phyloP scores from a whole-genome alignment of 2,113 vertebrate genomes.

The Coryphaenoides rupestris region DNA sequence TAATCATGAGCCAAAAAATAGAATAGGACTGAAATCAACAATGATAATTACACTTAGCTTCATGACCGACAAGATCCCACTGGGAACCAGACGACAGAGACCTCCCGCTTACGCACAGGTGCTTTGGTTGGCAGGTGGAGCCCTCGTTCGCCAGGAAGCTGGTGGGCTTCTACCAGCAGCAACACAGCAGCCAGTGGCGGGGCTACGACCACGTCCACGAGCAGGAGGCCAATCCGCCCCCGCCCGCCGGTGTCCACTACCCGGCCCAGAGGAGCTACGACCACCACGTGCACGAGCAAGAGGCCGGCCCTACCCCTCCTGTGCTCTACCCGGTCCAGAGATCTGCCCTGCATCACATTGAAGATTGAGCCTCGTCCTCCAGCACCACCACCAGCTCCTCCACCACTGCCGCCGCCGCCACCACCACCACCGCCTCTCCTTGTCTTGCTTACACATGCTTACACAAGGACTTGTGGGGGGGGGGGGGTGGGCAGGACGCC shows the following conservation, averaged over 20 bases:
- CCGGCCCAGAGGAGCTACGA: conserved; percentile 81
- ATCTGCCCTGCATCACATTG: conserved; percentile 81
- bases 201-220: conserved; percentile 78
- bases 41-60: no score
- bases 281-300: conserved; percentile 71
- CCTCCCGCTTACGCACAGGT: no score
- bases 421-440: conserved; percentile 12
- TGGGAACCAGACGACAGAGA: no score
- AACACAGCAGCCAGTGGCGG: conserved; percentile 83
- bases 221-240: conserved; percentile 69
- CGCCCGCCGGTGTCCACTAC: conserved; percentile 83
- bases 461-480: no score
- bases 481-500: no score
- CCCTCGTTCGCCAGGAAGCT: conserved; percentile 92
- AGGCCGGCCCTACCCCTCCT: conserved; percentile 63
- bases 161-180: conserved; percentile 87
- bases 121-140: conserved; percentile 79
- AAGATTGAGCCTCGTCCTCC: conserved; percentile 73
- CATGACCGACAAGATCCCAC: no score
- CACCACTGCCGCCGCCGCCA: background rate
- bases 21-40: no score
- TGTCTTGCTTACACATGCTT: background rate
- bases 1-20: no score
- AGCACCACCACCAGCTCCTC: background rate
- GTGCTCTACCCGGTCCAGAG: conserved; percentile 79